Conservation (phyloP, 1,140 invertebrate species). For the Sweltsa coloradensis region DNA sequence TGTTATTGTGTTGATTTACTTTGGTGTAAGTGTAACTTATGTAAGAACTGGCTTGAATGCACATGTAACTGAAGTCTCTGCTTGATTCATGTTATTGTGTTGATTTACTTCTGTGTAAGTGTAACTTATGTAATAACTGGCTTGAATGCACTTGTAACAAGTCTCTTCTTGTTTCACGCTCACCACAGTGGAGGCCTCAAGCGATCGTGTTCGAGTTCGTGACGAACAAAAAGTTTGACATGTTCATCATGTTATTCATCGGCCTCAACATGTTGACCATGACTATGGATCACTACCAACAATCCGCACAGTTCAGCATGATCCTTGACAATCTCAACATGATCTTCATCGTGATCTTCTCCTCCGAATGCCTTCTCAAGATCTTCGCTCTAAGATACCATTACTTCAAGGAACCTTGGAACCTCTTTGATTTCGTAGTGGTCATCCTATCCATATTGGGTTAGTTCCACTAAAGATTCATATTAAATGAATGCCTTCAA, state of each 20-base stretch:
- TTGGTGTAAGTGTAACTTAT: too few species aligned
- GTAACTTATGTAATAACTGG: too few species aligned
- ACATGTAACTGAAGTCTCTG: too few species aligned
- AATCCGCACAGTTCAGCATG: constrained; percentile 65
- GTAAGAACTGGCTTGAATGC: too few species aligned
- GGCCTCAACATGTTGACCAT: constrained; percentile 97
- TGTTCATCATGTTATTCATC: constrained; percentile 99
- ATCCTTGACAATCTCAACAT: constrained; percentile 86
- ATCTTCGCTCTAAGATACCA: constrained; percentile 92
- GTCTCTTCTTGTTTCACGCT: too few species aligned
- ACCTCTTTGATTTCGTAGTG: constrained; percentile 98
- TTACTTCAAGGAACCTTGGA: constrained; percentile 99
- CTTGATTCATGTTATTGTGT: too few species aligned
- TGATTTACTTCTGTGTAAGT: too few species aligned
- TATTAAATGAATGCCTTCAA: constrained; percentile 15
- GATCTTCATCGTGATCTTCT: constrained; percentile 98
- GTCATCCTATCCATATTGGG: constrained; percentile 96
- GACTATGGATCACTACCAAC: constrained; percentile 93
- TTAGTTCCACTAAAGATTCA: constrained; percentile 36
- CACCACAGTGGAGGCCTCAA: constrained; percentile 88
- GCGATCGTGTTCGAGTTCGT: constrained; percentile 94
- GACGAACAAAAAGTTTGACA: constrained; percentile 97
- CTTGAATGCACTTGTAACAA: too few species aligned
- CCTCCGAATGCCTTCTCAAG: constrained; percentile 93
- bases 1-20: too few species aligned